phyloP scores from a whole-genome alignment of 2,888 invertebrate genomes.

The Eupithecia subfuscata region DNA sequence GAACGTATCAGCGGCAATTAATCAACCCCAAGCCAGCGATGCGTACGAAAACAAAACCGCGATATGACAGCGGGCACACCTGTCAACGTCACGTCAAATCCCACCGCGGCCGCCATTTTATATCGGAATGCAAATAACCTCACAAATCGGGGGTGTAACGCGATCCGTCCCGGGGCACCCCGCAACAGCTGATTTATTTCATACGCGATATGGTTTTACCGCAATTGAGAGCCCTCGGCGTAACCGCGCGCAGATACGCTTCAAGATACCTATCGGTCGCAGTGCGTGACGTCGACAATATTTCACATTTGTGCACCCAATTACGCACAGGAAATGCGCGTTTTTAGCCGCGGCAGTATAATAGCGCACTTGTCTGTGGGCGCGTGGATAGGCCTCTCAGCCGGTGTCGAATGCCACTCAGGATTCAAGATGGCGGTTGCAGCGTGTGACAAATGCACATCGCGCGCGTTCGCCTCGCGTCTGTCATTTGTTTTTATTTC shows the following conservation, averaged over 20 bases:
- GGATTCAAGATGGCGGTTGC: slow-evolving; percentile 71
- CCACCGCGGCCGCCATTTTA: slow-evolving; percentile 72
- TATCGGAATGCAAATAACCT: slow-evolving; percentile 77
- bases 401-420: slow-evolving; percentile 73
- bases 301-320: slow-evolving; percentile 59
- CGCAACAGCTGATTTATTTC: slow-evolving; percentile 78
- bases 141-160: slow-evolving; percentile 78
- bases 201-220: slow-evolving; percentile 79
- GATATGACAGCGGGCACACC: slow-evolving; percentile 64
- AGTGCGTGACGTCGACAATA: slow-evolving; percentile 51
- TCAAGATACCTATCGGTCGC: slow-evolving; percentile 52
- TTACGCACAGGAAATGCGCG: slow-evolving; percentile 70
- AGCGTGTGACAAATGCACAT: slow-evolving; percentile 70
- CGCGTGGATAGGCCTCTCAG: slow-evolving; percentile 73
- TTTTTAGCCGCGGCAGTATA: slow-evolving; percentile 61
- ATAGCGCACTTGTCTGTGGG: slow-evolving; percentile 64
- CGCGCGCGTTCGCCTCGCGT: slow-evolving; percentile 44
- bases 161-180: slow-evolving; percentile 69
- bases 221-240: slow-evolving; percentile 67
- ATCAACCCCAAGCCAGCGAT: slow-evolving; percentile 54
- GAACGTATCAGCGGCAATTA: slow-evolving; percentile 49
- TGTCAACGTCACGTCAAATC: slow-evolving; percentile 77
- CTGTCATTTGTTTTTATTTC: slow-evolving; percentile 47
- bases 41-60: slow-evolving; percentile 59
- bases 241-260: slow-evolving; percentile 49